phyloP scores from a whole-genome alignment of 2,797 vertebrate species.

The Pteropus rufus region DNA sequence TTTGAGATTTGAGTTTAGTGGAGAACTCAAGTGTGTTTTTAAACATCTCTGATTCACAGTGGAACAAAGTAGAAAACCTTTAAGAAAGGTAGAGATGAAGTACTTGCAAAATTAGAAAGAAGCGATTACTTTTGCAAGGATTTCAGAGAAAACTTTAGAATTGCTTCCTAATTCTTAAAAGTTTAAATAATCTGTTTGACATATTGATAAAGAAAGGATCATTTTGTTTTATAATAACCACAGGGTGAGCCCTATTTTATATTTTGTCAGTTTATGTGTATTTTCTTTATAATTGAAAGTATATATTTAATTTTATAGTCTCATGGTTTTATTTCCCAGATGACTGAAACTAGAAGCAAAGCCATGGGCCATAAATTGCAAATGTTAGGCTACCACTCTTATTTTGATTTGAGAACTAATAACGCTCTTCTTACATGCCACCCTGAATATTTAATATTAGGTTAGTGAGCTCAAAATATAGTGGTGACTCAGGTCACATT shows the following conservation, averaged over 20 bases:
- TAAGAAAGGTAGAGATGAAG: background rate
- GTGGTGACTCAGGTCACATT: background rate
- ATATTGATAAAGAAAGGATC: background rate
- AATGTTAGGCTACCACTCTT: background rate
- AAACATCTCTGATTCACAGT: background rate
- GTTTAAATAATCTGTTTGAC: background rate
- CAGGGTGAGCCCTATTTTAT: background rate
- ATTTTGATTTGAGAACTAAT: slow-evolving; percentile 29
- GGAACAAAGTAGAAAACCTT: background rate
- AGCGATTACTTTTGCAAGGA: background rate
- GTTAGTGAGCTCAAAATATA: background rate
- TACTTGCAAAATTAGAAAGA: background rate
- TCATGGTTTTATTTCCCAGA: slow-evolving; percentile 3
- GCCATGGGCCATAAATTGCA: background rate
- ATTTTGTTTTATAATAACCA: background rate
- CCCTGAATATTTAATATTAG: background rate
- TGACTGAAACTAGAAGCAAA: background rate
- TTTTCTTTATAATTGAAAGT: slow-evolving; percentile 15
- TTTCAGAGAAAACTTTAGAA: background rate
- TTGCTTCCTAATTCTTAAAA: background rate
- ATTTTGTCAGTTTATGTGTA: background rate
- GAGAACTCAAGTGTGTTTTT: background rate
- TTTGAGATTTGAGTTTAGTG: background rate
- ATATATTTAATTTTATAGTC: background rate
- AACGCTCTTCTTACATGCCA: background rate